Percentiles rank a stretch among this genome's conserved stretches.
Evolutionary conservation across 2,797 vertebrate genomes (phyloP).

Genomic region (Heliangelus exortis): DNA sequence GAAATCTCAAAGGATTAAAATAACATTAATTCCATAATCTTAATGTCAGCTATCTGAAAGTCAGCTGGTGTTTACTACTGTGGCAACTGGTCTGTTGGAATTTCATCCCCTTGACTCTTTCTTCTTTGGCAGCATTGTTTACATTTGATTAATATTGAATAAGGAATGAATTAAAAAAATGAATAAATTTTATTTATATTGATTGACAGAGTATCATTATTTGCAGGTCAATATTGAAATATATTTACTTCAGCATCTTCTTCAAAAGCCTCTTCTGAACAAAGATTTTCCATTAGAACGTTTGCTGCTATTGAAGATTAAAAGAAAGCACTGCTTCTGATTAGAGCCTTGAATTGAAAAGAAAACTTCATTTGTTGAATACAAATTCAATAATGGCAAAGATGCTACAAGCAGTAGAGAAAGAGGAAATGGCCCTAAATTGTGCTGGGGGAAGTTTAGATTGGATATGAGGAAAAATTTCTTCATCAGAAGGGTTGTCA

Average conservation of each 20-base stretch:
- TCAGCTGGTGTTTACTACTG: not conserved
- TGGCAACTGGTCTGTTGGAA: not conserved
- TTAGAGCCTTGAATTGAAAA: not conserved
- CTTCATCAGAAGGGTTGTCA: no score
- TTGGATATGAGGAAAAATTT: no score
- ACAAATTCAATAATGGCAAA: not conserved
- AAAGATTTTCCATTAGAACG: not conserved
- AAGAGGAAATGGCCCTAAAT: no score
- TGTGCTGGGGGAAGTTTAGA: no score
- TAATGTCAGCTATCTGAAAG: not conserved
- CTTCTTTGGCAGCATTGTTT: not conserved
- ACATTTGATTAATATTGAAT: not conserved
- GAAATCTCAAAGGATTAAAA: not conserved
- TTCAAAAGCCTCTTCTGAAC: not conserved
- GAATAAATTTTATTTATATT: not conserved
- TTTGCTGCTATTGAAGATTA: not conserved
- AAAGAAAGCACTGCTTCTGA: not conserved
- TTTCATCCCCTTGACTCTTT: not conserved
- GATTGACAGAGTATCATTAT: not conserved
- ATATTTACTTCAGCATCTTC: not conserved
- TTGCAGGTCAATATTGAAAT: not conserved
- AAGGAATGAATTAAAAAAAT: not conserved
- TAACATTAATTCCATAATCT: not conserved
- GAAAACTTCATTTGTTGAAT: not conserved
- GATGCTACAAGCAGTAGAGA: not conserved